Conservation (phyloP, 2,113 vertebrate species). For the Gallinago jamesoni region DNA sequence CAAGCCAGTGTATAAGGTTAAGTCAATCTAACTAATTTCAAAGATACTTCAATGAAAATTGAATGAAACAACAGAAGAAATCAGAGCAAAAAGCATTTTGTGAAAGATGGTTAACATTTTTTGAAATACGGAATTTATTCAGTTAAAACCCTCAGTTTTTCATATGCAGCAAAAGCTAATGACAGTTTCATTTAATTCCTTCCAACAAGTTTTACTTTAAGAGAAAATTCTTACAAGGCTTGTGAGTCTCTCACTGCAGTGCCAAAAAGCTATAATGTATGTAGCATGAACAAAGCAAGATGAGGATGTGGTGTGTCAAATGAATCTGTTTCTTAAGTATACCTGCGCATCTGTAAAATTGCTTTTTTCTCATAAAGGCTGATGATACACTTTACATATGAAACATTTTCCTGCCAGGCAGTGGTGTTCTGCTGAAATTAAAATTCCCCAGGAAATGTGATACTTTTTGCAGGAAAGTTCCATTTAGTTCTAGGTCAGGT, state of each 20-base stretch:
- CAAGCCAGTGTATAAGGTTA: background rate
- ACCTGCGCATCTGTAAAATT: background rate
- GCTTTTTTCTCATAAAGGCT: background rate
- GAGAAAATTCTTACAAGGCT: background rate
- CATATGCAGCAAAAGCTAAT: background rate
- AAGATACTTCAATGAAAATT: background rate
- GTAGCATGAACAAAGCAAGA: background rate
- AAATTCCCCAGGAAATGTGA: background rate
- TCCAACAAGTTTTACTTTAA: background rate
- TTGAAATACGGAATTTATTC: background rate
- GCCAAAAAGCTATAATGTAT: background rate
- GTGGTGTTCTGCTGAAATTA: background rate
- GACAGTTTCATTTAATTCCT: background rate
- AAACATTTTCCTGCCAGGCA: background rate
- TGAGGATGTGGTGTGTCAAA: background rate
- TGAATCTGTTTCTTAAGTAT: background rate
- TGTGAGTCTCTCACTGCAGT: background rate
- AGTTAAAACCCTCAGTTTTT: background rate
- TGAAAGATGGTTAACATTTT: background rate
- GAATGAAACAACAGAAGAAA: background rate
- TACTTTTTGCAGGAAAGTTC: background rate
- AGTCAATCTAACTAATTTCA: background rate
- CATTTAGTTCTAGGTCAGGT: background rate
- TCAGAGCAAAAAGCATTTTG: fast-evolving
- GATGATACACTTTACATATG: background rate